A percentile compares a stretch with the other conserved stretches of the same genome.
These are phyloP conservation scores for Heliangelus exortis DNA, from an alignment of 2,797 vertebrate genomes.

Conservation along the genomic window DNA sequence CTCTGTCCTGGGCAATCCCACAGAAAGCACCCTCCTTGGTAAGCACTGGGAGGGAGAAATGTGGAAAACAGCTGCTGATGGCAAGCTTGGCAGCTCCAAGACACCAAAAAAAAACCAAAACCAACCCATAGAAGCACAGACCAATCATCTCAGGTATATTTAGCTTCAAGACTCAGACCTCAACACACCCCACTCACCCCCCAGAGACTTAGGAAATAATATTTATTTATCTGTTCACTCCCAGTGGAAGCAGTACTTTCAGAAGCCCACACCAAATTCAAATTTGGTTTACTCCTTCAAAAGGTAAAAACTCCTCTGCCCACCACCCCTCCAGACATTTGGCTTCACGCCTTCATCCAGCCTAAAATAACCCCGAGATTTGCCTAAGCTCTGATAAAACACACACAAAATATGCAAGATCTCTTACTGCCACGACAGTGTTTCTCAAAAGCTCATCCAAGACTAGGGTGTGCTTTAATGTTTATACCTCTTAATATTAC, in stretches of 20 bases:
- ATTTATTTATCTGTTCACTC: background rate
- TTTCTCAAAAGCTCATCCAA: background rate
- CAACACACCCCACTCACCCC: background rate
- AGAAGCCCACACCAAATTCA: background rate
- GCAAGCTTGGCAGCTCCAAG: background rate
- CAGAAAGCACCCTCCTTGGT: background rate
- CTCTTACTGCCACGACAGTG: background rate
- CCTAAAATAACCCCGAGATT: background rate
- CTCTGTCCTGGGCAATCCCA: background rate
- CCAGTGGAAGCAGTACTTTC: background rate
- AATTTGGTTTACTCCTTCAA: background rate
- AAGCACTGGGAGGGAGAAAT: background rate
- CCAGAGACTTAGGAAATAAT: background rate
- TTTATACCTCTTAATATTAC: background rate
- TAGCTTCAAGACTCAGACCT: background rate
- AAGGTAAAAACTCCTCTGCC: background rate
- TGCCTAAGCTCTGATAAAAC: background rate
- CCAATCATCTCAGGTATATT: background rate
- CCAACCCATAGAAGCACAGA: background rate
- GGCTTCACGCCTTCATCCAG: background rate
- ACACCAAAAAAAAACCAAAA: background rate
- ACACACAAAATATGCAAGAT: fast-evolving
- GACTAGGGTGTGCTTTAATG: background rate
- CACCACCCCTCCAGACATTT: background rate
- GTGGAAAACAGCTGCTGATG: background rate